Evolutionary conservation across 2,888 invertebrate species (phyloP), one percentile per base, ranked within the genome.

Genomic region (Syrista parreyssii): DNA sequence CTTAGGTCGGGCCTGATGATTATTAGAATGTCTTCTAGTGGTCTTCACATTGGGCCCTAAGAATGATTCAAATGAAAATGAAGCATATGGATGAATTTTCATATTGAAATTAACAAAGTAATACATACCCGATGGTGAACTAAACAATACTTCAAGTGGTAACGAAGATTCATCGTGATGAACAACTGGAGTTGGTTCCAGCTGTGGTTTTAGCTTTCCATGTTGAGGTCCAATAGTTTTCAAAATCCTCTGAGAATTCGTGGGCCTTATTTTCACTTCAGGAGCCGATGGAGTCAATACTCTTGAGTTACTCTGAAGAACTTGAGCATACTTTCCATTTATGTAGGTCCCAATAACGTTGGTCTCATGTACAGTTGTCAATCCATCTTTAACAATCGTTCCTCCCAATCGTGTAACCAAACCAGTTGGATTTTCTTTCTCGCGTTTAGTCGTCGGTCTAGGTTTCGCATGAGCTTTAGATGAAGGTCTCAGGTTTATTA

Each of bases 321-420:
- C 95, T 92, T 97, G 97, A 4, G 97, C 97, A 90, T 97, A 97
- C 92, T 97, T 97, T 68, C 96, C 97, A 75, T 96, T 95, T 86
- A 97, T 96, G 88, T 95, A 96, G 4, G 97, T 97, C 35, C 97
- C 96, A 85, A 97, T 96, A n/a, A 97, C 97, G 89, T 96, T 96
- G 0, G 97, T 97, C 92, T 97, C 97, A 88, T 96, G 96, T 11
- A 97, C 94, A 0, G 97, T 97, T 9, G 97, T 97, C 3, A 95
- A 92, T 1, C 97, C 97, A 87, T 96, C 96, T 88, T 95, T 95
- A 6, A 97, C 95, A 78, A 96, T 94, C 9, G 96, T 97, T 33
- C 97, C 97, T 72, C 96, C 97, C 76, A 97, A 93, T 86, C 96
- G 96, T 11, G 97, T 96, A 0, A 97, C 96, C 77, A 97, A 92